Conservation (phyloP, 2,888 invertebrate genomes). For the Macrophya annulata region DNA sequence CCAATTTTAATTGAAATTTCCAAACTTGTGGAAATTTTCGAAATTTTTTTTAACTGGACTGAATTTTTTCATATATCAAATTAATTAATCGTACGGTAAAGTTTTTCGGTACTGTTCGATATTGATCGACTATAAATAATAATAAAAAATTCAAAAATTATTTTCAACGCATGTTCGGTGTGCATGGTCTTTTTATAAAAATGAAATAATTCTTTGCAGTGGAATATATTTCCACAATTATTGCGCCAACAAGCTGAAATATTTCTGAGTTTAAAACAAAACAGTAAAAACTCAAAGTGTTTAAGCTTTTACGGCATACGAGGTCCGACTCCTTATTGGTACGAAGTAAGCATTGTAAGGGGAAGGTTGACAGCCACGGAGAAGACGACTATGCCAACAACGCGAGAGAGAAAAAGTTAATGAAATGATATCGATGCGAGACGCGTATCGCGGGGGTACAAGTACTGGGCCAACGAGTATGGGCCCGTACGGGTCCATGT, state of each 20-base stretch:
- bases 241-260: background rate
- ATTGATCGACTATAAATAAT: too few relatives aligned
- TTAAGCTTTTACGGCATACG: constrained; percentile 42
- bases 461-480: constrained; percentile 75
- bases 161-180: too few relatives aligned
- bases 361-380: constrained; percentile 51
- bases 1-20: background rate
- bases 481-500: constrained; percentile 46
- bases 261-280: background rate
- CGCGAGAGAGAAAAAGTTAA: constrained; percentile 72
- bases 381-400: constrained; percentile 28
- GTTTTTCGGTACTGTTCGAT: too few relatives aligned
- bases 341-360: background rate
- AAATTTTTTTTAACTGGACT: too few relatives aligned
- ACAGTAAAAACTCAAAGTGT: constrained; percentile 22
- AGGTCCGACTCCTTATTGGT: constrained; percentile 40
- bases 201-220: background rate
- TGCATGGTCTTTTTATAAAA: background rate
- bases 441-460: constrained; percentile 77
- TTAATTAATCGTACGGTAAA: too few relatives aligned
- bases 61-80: too few relatives aligned
- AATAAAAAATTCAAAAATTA: too few relatives aligned
- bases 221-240: background rate
- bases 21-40: background rate
- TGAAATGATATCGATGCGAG: constrained; percentile 79